Conservation (phyloP, 1,140 invertebrate species). For the Orius insidiosus region DNA sequence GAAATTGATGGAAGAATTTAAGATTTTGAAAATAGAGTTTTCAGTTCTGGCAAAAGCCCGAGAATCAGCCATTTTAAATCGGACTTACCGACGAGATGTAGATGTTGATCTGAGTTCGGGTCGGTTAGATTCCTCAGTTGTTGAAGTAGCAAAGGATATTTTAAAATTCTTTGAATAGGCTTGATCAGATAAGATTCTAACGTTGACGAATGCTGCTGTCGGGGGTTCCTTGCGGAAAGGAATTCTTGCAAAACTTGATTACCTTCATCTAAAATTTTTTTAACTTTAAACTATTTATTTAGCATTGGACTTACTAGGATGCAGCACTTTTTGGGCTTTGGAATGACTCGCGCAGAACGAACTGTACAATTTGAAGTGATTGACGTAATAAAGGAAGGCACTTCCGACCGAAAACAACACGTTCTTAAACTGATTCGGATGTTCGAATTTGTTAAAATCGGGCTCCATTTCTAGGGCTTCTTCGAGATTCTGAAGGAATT, state of each 20-base stretch:
- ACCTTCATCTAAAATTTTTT: slow-evolving; percentile 57
- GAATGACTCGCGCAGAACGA: slow-evolving; percentile 98
- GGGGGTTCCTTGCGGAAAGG: slow-evolving; percentile 77
- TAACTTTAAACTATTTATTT: no score
- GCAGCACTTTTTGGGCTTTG: slow-evolving; percentile 95
- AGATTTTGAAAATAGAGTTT: background rate
- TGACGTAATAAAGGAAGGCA: slow-evolving; percentile 93
- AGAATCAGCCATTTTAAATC: no score
- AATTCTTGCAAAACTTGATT: slow-evolving; percentile 94
- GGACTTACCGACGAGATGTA: slow-evolving; percentile 70
- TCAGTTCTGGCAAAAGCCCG: no score
- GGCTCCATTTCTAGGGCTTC: slow-evolving; percentile 81
- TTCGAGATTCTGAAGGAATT: slow-evolving; percentile 89
- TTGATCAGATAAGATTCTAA: slow-evolving; percentile 97
- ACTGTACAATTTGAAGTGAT: slow-evolving; percentile 97
- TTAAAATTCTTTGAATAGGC: slow-evolving; percentile 94
- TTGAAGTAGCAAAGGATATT: slow-evolving; percentile 90
- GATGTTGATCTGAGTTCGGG: slow-evolving; percentile 78
- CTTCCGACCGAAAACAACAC: slow-evolving; percentile 90
- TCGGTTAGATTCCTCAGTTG: slow-evolving; percentile 88
- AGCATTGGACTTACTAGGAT: slow-evolving; percentile 87
- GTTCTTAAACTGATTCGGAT: slow-evolving; percentile 88
- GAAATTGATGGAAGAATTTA: slow-evolving; percentile 23
- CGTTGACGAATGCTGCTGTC: slow-evolving; percentile 89
- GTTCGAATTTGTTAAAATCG: slow-evolving; percentile 80